A percentile compares a stretch with the other conserved stretches of the same genome.
These are phyloP conservation scores for Pseudomugil tenellus DNA, from an alignment of 2,797 vertebrate genomes.

Conservation along the genomic window DNA sequence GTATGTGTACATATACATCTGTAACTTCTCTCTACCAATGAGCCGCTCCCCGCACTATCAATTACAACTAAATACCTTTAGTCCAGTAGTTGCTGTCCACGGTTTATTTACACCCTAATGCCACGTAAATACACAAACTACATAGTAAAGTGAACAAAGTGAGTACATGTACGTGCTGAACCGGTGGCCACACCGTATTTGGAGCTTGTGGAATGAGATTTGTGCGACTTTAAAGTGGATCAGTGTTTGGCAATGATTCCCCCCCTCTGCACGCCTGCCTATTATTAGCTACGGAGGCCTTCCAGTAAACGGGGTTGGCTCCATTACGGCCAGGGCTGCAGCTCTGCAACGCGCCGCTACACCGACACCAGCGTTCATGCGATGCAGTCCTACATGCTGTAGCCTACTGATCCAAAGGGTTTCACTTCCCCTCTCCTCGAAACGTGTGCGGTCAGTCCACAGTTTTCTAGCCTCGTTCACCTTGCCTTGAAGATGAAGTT, in stretches of 20 bases:
- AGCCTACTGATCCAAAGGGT: slow-evolving; percentile 28
- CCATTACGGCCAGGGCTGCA: slow-evolving; percentile 66
- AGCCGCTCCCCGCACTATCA: not conserved
- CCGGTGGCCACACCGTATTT: slow-evolving; percentile 7
- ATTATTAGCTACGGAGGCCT: slow-evolving; percentile 77
- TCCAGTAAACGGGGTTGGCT: slow-evolving; percentile 64
- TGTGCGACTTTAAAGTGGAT: slow-evolving; percentile 68
- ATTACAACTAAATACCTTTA: not conserved
- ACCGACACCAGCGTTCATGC: slow-evolving; percentile 27
- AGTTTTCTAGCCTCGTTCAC: slow-evolving; percentile 41
- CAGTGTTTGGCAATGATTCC: slow-evolving; percentile 73
- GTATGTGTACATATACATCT: not conserved
- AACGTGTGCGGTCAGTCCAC: slow-evolving; percentile 35
- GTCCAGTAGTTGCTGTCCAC: not conserved
- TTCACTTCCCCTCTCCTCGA: not conserved
- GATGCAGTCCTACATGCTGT: slow-evolving; percentile 14
- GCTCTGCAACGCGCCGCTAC: slow-evolving; percentile 51
- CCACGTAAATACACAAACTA: not conserved
- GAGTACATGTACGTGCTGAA: not conserved
- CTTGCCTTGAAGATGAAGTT: slow-evolving; percentile 79
- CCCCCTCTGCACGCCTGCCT: slow-evolving; percentile 57
- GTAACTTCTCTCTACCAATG: not conserved
- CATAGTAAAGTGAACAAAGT: not conserved
- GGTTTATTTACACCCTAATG: not conserved
- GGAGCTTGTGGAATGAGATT: slow-evolving; percentile 50